Base-by-base conservation (phyloP, 2,797 vertebrate species). In the Lutjanus campechanus region DNA sequence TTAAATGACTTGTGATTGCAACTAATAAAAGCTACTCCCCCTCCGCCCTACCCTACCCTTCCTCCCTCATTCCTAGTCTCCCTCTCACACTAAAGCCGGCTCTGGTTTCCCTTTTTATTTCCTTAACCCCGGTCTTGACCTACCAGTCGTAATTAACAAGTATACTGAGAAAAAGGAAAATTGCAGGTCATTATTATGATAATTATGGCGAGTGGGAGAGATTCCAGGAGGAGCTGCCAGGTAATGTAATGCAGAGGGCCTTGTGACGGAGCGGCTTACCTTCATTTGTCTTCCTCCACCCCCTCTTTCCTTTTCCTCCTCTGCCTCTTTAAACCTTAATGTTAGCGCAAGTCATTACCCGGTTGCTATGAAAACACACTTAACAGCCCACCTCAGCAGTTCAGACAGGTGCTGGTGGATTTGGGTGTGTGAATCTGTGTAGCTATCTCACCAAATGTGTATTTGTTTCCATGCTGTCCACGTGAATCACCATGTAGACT, bases 171-270 rank as follows among this genome's bases (percentile, higher is more conserved):
- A 93, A 94, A 91, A 85, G 85, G 88, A 93, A 95, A 95, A 95
- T 93, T 93, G 92, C 63, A 9, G 88, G 89, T 94, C 90, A 93
- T 95, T 95, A 93, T 91, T 89, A 89, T 92, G 90, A 94, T 95
- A 94, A 95, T 94, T 93, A 94, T 44, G 62, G 85, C 10, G 55
- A 76, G 69, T 67, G 66, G 75, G 82, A 88, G 82, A 59, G 75
- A 92, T 86, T 94, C 86, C 90, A 89, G 88, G 71, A 90, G 87
- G 68, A 81, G 82, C 83, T 89, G 92, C 87, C 90, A 91, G 90
- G 81, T 91, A 92, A 87, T 83, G 82, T 81, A 77, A 76, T 54
- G 85, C 78, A 47, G 46, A 89, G 73, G 78, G 80, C 44, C 50
- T 40, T 74, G 79, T 85, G 87, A 92, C 66, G 56, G 75, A 85